phyloP scores from a whole-genome alignment of 2,888 invertebrate genomes.

The Drosophila algonquin region DNA sequence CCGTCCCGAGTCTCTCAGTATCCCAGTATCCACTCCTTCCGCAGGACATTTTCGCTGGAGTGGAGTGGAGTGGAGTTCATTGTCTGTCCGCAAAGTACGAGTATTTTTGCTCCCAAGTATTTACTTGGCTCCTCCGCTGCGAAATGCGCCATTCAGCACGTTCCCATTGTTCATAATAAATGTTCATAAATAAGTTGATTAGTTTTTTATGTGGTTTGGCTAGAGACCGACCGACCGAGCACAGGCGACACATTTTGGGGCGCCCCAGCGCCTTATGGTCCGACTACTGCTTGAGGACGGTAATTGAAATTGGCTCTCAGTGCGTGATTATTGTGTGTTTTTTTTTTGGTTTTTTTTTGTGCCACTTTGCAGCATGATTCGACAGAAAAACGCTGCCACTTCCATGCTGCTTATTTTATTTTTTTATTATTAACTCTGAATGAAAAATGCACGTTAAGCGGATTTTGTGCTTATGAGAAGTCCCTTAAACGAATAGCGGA shows the following conservation, averaged over 20 bases:
- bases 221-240: conserved; percentile 4
- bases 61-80: conserved; percentile 38
- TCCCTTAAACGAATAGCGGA: background rate
- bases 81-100: conserved; percentile 21
- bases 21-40: background rate
- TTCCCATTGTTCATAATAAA: conserved; percentile 73
- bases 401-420: conserved; percentile 48
- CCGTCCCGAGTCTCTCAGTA: too few relatives aligned
- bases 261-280: conserved; percentile 6
- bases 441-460: conserved; percentile 64
- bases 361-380: conserved; percentile 53
- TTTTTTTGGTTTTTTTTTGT: conserved; percentile 45
- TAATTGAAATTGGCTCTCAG: conserved; percentile 76
- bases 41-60: background rate
- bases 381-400: conserved; percentile 50
- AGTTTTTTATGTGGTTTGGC: conserved; percentile 71
- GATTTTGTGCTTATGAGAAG: conserved; percentile 50
- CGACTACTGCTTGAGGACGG: conserved; percentile 49
- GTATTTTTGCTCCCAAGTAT: conserved; percentile 28
- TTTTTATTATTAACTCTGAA: conserved; percentile 45
- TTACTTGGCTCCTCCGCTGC: conserved; percentile 37
- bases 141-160: conserved; percentile 74
- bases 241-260: conserved; percentile 18
- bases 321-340: conserved; percentile 73
- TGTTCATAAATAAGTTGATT: conserved; percentile 78